phyloP scores from a whole-genome alignment of 2,888 invertebrate genomes.

The Limnephilus marmoratus region DNA sequence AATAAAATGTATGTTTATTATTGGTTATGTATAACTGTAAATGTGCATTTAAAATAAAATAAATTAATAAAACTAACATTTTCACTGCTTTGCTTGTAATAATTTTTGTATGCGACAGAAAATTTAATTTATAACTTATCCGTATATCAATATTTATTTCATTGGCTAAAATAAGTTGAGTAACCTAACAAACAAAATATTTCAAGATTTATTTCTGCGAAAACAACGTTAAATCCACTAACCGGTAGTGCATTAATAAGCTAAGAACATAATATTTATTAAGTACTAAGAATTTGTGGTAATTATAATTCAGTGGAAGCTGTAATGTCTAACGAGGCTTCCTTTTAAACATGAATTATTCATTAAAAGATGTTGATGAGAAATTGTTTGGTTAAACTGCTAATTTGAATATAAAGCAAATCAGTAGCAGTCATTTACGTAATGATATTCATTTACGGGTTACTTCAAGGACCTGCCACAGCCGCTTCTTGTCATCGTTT shows the following conservation, averaged over 20 bases:
- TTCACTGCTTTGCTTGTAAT: too few relatives aligned
- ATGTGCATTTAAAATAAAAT: too few relatives aligned
- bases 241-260: not conserved
- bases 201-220: not conserved
- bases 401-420: slow-evolving; percentile 30
- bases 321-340: not conserved
- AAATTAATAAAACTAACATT: too few relatives aligned
- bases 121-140: too few relatives aligned
- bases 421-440: slow-evolving; percentile 4
- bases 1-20: too few relatives aligned
- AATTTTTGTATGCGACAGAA: too few relatives aligned
- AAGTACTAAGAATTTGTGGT: not conserved
- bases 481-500: not conserved
- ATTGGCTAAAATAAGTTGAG: too few relatives aligned
- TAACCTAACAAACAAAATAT: too few relatives aligned
- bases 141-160: too few relatives aligned
- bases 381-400: slow-evolving; percentile 7
- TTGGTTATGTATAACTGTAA: too few relatives aligned
- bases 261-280: not conserved
- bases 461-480: not conserved
- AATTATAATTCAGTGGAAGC: not conserved
- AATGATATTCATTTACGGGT: slow-evolving; percentile 9
- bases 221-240: not conserved
- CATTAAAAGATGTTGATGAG: slow-evolving; percentile 15
- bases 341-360: slow-evolving; percentile 6